These are phyloP conservation scores for Drosophila prolongata DNA, from an alignment of 2,888 invertebrate genomes.

Conservation along the genomic window DNA sequence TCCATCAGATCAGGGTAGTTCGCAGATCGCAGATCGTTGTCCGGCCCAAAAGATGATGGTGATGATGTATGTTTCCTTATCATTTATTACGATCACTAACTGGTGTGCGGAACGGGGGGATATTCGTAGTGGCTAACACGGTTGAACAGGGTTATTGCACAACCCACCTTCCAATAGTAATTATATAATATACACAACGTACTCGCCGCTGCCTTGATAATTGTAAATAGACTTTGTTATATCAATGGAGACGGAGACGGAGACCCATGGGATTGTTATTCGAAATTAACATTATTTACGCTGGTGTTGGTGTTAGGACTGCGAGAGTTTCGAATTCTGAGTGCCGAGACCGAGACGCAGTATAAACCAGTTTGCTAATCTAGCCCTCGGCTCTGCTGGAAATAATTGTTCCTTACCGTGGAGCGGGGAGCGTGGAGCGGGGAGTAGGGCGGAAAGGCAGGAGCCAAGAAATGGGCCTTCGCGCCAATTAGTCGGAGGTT, in stretches of 20 bases:
- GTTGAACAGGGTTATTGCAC: slow-evolving; percentile 31
- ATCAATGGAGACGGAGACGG: slow-evolving; percentile 14
- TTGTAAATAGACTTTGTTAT: slow-evolving; percentile 46
- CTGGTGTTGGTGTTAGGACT: slow-evolving; percentile 20
- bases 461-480: not conserved
- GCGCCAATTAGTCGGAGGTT: slow-evolving; percentile 20
- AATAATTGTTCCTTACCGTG: slow-evolving; percentile 10
- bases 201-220: slow-evolving; percentile 30
- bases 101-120: slow-evolving; percentile 24
- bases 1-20: slow-evolving; percentile 37
- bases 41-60: slow-evolving; percentile 25
- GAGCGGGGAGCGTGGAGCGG: no score
- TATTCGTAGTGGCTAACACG: slow-evolving; percentile 29
- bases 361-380: slow-evolving; percentile 51
- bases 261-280: slow-evolving; percentile 40
- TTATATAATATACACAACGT: slow-evolving; percentile 17
- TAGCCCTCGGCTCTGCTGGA: slow-evolving; percentile 26
- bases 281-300: slow-evolving; percentile 42
- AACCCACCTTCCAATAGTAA: slow-evolving; percentile 41
- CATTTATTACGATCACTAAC: slow-evolving; percentile 32
- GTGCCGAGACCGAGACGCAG: slow-evolving; percentile 10
- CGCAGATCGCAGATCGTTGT: slow-evolving; percentile 31
- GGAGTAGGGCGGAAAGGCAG: not conserved
- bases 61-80: slow-evolving; percentile 33
- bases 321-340: slow-evolving; percentile 9